Evolutionary conservation across 2,797 vertebrate species (phyloP).

Genomic region (Chelon labrosus): DNA sequence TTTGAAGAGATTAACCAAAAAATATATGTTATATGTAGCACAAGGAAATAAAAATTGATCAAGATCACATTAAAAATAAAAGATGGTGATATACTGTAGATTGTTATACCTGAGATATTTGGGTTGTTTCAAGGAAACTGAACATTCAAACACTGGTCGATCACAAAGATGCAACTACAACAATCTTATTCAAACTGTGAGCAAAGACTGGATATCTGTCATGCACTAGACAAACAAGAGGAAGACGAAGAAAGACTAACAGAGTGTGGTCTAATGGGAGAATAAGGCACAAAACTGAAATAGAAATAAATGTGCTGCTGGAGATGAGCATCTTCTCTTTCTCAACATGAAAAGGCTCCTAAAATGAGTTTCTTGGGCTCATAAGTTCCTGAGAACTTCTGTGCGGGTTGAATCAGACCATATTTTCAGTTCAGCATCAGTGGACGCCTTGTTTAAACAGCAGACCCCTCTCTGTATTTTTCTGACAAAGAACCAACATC

Average conservation of each 20-base stretch:
- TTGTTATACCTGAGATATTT: too few species aligned
- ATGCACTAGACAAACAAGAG: background rate
- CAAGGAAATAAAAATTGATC: too few species aligned
- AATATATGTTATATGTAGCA: too few species aligned
- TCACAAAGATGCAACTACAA: too few species aligned
- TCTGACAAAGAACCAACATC: constrained; percentile 4
- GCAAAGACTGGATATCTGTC: background rate
- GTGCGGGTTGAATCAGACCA: background rate
- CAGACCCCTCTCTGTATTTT: background rate
- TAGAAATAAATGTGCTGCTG: background rate
- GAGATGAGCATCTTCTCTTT: background rate
- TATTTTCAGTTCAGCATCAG: background rate
- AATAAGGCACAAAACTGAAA: background rate
- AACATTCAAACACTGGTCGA: too few species aligned
- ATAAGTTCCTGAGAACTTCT: background rate
- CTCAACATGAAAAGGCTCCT: background rate
- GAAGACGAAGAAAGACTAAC: background rate
- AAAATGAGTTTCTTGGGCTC: background rate
- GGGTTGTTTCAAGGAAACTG: too few species aligned
- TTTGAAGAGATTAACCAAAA: too few species aligned
- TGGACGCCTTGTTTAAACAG: constrained; percentile 1
- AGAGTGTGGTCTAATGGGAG: background rate
- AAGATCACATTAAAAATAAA: too few species aligned
- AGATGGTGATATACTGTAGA: too few species aligned
- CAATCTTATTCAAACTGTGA: background rate